Conservation (phyloP, 2,113 vertebrate genomes). For the Terrapene triunguis region DNA sequence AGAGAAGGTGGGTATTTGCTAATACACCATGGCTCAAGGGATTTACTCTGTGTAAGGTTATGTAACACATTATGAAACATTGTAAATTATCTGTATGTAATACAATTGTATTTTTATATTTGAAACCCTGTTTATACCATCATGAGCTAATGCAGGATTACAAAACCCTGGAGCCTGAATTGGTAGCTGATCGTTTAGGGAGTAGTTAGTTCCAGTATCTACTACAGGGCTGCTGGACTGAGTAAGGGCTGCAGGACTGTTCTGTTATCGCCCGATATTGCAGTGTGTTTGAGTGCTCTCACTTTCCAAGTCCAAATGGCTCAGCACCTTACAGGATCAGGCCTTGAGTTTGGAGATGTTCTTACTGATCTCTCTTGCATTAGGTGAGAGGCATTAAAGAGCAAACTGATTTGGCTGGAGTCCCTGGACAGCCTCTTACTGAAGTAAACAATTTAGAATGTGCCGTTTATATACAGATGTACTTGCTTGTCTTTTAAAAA, state of each 20-base stretch:
- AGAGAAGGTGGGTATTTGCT: conserved; percentile 87
- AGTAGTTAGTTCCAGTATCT: neutral
- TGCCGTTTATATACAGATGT: neutral
- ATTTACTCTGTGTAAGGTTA: neutral
- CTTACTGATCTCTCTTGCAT: neutral
- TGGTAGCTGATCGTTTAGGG: neutral
- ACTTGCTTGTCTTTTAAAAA: neutral
- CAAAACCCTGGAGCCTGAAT: neutral
- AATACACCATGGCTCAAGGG: neutral
- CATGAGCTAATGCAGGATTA: neutral
- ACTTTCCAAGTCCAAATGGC: neutral
- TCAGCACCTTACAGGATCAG: neutral
- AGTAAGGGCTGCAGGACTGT: neutral
- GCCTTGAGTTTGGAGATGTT: neutral
- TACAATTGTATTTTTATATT: neutral
- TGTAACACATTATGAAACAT: neutral
- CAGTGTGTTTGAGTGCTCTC: neutral
- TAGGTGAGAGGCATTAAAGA: neutral
- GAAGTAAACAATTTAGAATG: neutral
- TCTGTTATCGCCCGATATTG: neutral
- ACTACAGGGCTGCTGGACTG: neutral
- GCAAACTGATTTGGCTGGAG: neutral
- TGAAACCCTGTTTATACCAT: neutral
- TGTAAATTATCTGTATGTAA: neutral
- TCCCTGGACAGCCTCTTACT: neutral